phyloP scores from a whole-genome alignment of 2,797 vertebrate species.

The Pygocentrus nattereri region DNA sequence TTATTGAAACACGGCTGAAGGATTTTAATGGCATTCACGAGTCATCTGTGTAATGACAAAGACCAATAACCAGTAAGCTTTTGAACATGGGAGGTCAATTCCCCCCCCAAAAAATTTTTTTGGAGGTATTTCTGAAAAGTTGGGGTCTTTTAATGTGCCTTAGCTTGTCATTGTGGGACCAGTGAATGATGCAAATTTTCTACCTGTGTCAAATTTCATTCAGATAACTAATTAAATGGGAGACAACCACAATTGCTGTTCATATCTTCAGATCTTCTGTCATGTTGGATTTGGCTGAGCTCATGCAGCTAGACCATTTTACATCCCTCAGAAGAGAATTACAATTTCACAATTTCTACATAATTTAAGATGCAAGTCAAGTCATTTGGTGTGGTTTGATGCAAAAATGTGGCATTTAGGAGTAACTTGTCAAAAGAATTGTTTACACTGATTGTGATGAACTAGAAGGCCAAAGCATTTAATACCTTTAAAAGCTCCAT shows the following conservation, averaged over 20 bases:
- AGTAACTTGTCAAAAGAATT: no score
- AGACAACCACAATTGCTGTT: not conserved
- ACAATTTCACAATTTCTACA: no score
- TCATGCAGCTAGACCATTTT: not conserved
- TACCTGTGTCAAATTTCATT: not conserved
- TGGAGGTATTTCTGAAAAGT: not conserved
- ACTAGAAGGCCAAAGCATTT: no score
- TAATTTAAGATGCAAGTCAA: no score
- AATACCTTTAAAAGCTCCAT: not conserved
- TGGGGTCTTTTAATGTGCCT: not conserved
- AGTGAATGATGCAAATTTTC: not conserved
- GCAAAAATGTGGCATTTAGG: no score
- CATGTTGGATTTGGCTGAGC: not conserved
- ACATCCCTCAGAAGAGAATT: not conserved
- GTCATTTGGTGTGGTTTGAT: no score
- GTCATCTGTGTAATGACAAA: not conserved
- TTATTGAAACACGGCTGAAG: not conserved
- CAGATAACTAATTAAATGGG: not conserved
- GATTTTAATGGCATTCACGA: not conserved
- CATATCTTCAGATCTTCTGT: not conserved
- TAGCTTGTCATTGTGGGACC: not conserved
- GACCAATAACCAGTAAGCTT: not conserved
- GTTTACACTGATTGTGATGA: no score
- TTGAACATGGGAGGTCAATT: not conserved
- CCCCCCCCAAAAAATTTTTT: not conserved